phyloP scores from a whole-genome alignment of 2,797 vertebrate genomes.

The Synanceia verrucosa region DNA sequence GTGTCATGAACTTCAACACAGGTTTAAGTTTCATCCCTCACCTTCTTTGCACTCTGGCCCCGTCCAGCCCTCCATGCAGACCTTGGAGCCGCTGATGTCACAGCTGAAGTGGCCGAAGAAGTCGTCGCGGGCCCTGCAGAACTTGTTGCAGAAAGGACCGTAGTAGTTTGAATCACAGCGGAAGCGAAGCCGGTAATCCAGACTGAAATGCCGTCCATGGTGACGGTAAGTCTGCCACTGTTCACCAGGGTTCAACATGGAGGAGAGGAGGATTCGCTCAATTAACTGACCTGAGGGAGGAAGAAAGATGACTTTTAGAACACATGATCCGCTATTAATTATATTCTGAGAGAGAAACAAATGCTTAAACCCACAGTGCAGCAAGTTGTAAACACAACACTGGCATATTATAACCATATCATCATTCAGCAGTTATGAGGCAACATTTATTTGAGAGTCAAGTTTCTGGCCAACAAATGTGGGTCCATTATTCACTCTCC shows the following conservation, averaged over 20 bases:
- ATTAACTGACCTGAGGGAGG: conserved; percentile 77
- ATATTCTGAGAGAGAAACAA: background rate
- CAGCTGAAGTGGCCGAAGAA: conserved; percentile 86
- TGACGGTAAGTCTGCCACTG: conserved; percentile 80
- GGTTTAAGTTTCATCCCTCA: conserved; percentile 38
- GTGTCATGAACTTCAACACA: background rate
- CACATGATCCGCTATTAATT: background rate
- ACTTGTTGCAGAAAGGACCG: conserved; percentile 83
- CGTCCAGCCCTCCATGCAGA: conserved; percentile 86
- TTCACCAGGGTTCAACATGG: conserved; percentile 85
- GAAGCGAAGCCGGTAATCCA: conserved; percentile 83
- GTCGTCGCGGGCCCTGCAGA: conserved; percentile 83
- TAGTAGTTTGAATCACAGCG: conserved; percentile 84
- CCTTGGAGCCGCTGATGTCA: conserved; percentile 78
- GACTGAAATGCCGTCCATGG: conserved; percentile 74
- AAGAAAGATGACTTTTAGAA: background rate
- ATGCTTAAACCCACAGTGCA: background rate
- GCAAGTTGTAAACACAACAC: background rate
- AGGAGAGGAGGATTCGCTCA: conserved; percentile 81
- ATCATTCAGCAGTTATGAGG: background rate
- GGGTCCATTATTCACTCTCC: background rate
- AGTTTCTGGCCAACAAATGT: background rate
- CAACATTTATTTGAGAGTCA: background rate
- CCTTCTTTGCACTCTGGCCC: conserved; percentile 81
- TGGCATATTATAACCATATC: background rate